Percentiles rank a stretch among this genome's conserved stretches.
These are phyloP conservation scores for Eurytoma californica DNA, from an alignment of 2,888 invertebrate species.

Conservation along the genomic window DNA sequence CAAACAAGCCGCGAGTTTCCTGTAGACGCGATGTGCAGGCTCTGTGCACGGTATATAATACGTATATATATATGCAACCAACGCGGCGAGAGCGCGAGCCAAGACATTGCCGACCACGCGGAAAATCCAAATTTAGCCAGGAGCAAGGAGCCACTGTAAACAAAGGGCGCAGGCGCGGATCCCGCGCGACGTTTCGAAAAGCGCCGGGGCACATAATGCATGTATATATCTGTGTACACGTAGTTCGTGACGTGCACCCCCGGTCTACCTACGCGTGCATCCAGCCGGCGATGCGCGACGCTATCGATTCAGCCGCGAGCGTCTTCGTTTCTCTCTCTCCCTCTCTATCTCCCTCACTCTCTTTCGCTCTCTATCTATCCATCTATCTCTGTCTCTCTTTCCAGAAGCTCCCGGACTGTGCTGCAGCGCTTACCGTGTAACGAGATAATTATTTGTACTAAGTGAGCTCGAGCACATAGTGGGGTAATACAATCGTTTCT, in stretches of 20 bases:
- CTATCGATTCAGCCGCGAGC: slow-evolving; percentile 3
- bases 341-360: background rate
- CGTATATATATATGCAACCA: background rate
- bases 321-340: background rate
- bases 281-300: background rate
- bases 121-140: slow-evolving; percentile 41
- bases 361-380: too few relatives aligned
- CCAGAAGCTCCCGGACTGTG: too few relatives aligned
- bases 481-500: too few relatives aligned
- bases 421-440: too few relatives aligned
- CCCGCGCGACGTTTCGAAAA: background rate
- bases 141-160: slow-evolving; percentile 28
- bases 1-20: too few relatives aligned
- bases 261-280: background rate
- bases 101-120: slow-evolving; percentile 16
- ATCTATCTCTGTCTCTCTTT: too few relatives aligned
- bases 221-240: background rate
- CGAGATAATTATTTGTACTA: too few relatives aligned
- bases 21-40: too few relatives aligned
- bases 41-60: too few relatives aligned
- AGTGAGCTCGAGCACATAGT: too few relatives aligned
- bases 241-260: background rate
- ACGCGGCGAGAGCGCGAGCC: background rate
- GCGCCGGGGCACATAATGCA: background rate
- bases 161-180: slow-evolving; percentile 9